Conservation (phyloP, 1,140 invertebrate species). For the Hycleus cichorii region DNA sequence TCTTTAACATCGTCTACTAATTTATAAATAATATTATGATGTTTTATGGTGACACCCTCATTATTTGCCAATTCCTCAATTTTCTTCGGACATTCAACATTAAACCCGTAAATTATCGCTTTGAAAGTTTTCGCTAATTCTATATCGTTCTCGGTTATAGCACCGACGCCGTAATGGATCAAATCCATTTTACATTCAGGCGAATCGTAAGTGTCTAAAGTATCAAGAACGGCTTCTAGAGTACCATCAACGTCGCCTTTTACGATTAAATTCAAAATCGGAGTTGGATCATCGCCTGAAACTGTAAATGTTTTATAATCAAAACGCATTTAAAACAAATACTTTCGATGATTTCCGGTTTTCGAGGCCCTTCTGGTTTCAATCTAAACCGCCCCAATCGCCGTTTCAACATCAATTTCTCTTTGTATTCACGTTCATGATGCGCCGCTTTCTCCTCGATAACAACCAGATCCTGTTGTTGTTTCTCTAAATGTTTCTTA, state of each 20-base stretch:
- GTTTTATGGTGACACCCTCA: slow-evolving; percentile 53
- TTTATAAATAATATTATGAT: slow-evolving; percentile 85
- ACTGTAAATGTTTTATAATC: slow-evolving; percentile 4
- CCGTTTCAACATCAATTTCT: slow-evolving; percentile 54
- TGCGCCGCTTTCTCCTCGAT: slow-evolving; percentile 61
- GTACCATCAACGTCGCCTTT: slow-evolving; percentile 83
- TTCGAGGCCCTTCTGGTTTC: slow-evolving; percentile 45
- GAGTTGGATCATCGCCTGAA: slow-evolving; percentile 39
- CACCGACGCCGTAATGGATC: slow-evolving; percentile 85
- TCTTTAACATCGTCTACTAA: slow-evolving; percentile 81
- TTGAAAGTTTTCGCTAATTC: slow-evolving; percentile 80
- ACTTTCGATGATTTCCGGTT: slow-evolving; percentile 51
- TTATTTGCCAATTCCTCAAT: slow-evolving; percentile 45
- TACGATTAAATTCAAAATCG: slow-evolving; percentile 51
- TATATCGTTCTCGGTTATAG: slow-evolving; percentile 73
- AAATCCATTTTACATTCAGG: slow-evolving; percentile 73
- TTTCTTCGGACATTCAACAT: slow-evolving; percentile 53
- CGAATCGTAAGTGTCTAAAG: slow-evolving; percentile 79
- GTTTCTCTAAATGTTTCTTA: slow-evolving; percentile 53
- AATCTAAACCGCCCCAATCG: slow-evolving; percentile 50
- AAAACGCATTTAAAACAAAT: not conserved
- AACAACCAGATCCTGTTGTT: slow-evolving; percentile 50
- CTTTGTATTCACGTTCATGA: slow-evolving; percentile 63
- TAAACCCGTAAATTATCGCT: slow-evolving; percentile 83
- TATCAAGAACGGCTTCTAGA: slow-evolving; percentile 88